These are phyloP conservation scores for Semotilus atromaculatus DNA, from an alignment of 2,797 vertebrate species.

Conservation along the genomic window DNA sequence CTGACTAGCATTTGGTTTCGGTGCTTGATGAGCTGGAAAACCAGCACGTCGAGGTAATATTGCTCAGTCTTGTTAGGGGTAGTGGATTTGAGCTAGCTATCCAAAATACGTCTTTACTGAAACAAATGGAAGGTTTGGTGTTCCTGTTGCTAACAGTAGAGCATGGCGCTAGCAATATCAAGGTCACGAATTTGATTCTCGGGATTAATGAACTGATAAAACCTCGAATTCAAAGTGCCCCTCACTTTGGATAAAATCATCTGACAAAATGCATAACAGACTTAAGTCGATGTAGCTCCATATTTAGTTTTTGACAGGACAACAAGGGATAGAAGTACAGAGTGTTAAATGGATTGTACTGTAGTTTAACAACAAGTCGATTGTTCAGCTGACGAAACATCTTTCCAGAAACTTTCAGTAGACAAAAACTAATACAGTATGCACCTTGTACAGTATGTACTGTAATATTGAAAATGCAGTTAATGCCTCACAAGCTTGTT, in stretches of 20 bases:
- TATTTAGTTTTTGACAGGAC: neutral
- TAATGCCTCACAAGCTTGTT: too few species aligned
- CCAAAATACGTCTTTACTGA: neutral
- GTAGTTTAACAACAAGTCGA: neutral
- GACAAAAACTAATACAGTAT: too few species aligned
- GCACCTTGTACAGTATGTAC: too few species aligned
- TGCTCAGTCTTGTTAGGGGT: neutral
- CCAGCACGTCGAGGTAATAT: neutral
- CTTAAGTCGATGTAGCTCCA: too few species aligned
- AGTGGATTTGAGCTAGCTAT: neutral
- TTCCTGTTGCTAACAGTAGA: neutral
- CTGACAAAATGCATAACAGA: neutral
- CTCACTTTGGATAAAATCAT: neutral
- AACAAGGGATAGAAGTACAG: neutral
- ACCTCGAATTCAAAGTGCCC: neutral
- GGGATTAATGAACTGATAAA: neutral
- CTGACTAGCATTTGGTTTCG: neutral
- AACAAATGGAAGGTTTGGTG: neutral
- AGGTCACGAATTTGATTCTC: too few species aligned
- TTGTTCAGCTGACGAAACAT: neutral
- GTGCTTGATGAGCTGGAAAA: neutral
- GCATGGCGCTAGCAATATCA: neutral
- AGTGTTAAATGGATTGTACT: neutral
- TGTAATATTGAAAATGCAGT: too few species aligned
- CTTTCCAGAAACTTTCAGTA: neutral